Base-by-base conservation (phyloP, 2,888 invertebrate genomes). In the Andricus curvator region DNA sequence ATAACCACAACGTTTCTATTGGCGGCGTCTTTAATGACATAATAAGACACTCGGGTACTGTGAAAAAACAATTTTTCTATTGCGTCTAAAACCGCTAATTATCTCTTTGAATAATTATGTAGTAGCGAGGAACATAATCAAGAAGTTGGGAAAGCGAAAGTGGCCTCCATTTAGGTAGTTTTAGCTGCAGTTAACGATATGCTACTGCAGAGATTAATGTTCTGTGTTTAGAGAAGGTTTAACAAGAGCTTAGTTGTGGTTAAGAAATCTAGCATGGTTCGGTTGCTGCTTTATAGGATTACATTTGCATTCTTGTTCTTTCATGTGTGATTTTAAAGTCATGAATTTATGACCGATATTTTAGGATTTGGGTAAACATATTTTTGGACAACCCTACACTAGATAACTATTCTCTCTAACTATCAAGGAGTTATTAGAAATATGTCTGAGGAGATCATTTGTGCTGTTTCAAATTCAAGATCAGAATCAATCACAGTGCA, bases 61-160 rank as follows among this genome's bases (percentile, higher is more conserved):
- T 74, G 76, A 70, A 74, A 80, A 78, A 84, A 78, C 65, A 78
- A 83, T 83, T 82, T 81, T 78, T 77, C 80, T 74, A 80, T 48
- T 17, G 80, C 66, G 77, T 78, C 56, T 78, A 80, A 74, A 56
- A 17, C 13, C 56, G 33, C n/a, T 56, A 33, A 74, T 74, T 74
- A 74, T 13, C 33, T 74, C 56, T 56, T 33, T 33, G 56, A 74
- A 74, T 56, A 74, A 74, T 74, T 74, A 56, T 74, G 33, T 33
- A 74, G 33, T 56, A 74, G 74, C 29, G 33, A 56, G 70, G 56
- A 74, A 74, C 56, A 56, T 56, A 74, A 74, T 74, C 56, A 56
- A 74, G 74, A 70, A 70, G 70, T 70, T 70, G 70, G 17, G 29
- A 70, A 70, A 70, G 70, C 70, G 70, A 70, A 70, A 70, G 70